phyloP scores from a whole-genome alignment of 2,797 vertebrate species.

The Spinus pinus region DNA sequence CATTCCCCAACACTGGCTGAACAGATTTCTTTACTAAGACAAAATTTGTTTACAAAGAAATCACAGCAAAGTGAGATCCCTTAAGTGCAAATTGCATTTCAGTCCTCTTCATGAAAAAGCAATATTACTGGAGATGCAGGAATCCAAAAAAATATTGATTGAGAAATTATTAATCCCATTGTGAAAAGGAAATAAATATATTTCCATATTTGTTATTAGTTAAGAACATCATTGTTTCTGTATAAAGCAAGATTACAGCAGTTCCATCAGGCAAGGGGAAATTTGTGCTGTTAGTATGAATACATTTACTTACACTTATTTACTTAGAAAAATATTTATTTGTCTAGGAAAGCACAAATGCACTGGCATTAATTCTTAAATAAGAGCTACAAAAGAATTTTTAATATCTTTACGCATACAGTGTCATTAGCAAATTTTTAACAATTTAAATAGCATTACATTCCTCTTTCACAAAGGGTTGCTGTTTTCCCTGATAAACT shows the following conservation, averaged over 20 bases:
- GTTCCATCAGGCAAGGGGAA: background rate
- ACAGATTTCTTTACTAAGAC: background rate
- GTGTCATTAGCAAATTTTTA: background rate
- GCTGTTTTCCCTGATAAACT: background rate
- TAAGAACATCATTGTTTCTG: background rate
- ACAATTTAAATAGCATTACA: background rate
- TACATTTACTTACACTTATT: background rate
- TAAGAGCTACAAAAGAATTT: background rate
- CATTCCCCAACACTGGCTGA: background rate
- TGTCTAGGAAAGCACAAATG: background rate
- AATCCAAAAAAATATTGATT: background rate
- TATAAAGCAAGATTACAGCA: background rate
- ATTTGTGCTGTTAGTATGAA: background rate
- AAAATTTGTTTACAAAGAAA: background rate
- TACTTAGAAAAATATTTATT: background rate
- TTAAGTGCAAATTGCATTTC: background rate
- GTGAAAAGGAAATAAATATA: background rate
- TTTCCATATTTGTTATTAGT: background rate
- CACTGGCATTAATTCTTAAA: background rate
- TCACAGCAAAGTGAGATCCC: background rate
- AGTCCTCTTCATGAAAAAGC: background rate
- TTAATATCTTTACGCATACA: background rate
- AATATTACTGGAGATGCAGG: background rate
- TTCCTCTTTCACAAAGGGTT: background rate
- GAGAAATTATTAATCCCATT: background rate